Conservation (phyloP, 2,888 invertebrate species). For the Drosophila paramelanica region DNA sequence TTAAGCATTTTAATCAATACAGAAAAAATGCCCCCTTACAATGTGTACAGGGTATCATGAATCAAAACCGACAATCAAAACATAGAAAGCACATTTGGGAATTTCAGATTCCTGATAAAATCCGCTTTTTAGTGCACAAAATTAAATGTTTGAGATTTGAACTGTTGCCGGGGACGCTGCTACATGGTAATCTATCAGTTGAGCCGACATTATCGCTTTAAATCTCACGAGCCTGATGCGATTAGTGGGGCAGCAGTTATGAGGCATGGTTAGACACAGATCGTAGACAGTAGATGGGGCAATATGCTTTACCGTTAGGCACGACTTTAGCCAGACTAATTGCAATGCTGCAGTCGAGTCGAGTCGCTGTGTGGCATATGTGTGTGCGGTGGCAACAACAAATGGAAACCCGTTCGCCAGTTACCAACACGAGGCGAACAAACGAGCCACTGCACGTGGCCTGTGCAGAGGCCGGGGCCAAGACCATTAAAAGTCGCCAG, state of each 20-base stretch:
- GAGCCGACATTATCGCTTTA: constrained; percentile 72
- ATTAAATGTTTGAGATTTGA: constrained; percentile 12
- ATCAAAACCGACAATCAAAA: constrained; percentile 36
- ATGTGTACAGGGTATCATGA: constrained; percentile 3
- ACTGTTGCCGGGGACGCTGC: constrained; percentile 12
- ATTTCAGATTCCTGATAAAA: constrained; percentile 4
- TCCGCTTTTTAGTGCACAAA: constrained; percentile 6
- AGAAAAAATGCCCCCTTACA: background rate
- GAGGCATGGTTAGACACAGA: constrained; percentile 27
- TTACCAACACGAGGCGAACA: constrained; percentile 7
- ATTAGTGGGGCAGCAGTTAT: constrained; percentile 61
- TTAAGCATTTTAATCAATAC: constrained; percentile 3
- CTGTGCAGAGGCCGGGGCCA: constrained; percentile 24
- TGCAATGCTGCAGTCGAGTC: constrained; percentile 52
- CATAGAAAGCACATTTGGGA: constrained; percentile 47
- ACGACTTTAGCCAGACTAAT: constrained; percentile 80
- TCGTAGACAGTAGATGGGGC: constrained; percentile 23
- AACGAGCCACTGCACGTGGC: constrained; percentile 65
- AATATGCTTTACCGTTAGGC: constrained; percentile 73
- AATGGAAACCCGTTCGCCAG: constrained; percentile 58
- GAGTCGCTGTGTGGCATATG: constrained; percentile 57
- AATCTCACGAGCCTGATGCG: constrained; percentile 71
- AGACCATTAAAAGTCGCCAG: constrained; percentile 50
- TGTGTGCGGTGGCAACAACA: constrained; percentile 30
- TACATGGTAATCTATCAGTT: constrained; percentile 67